phyloP scores from a whole-genome alignment of 2,797 vertebrate species.

The Crenichthys baileyi region DNA sequence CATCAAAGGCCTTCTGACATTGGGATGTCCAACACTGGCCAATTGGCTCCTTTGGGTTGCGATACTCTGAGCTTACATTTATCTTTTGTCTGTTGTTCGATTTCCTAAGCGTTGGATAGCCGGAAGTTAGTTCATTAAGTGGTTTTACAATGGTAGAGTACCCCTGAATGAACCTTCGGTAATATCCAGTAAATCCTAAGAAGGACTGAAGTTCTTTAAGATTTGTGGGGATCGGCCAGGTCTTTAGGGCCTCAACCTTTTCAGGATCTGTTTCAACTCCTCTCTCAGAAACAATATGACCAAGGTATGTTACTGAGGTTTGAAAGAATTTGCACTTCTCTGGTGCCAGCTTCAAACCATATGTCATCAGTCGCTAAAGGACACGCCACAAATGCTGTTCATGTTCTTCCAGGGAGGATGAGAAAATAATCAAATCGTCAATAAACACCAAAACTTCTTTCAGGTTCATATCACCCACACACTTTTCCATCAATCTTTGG shows the following conservation, averaged over 20 bases:
- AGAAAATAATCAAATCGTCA: background rate
- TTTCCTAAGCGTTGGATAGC: conserved; percentile 1
- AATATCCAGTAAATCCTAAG: background rate
- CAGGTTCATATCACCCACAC: background rate
- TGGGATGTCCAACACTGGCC: background rate
- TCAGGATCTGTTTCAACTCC: background rate
- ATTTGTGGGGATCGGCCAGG: background rate
- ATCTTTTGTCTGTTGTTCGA: background rate
- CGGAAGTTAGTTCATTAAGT: background rate
- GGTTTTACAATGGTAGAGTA: background rate
- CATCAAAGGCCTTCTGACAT: background rate
- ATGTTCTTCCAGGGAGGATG: background rate
- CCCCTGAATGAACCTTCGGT: background rate
- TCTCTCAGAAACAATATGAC: background rate
- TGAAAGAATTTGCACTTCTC: background rate
- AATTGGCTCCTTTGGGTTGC: background rate
- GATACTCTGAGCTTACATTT: background rate
- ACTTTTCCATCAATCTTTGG: background rate
- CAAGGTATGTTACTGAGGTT: background rate
- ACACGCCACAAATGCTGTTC: background rate
- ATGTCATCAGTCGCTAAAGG: background rate
- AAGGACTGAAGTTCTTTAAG: background rate
- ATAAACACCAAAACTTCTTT: background rate
- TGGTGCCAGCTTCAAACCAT: background rate
- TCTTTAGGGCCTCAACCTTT: background rate